Evolutionary conservation across 2,888 invertebrate species (phyloP), one percentile per base, ranked within the genome.

Genomic region (Ectemnius continuus): DNA sequence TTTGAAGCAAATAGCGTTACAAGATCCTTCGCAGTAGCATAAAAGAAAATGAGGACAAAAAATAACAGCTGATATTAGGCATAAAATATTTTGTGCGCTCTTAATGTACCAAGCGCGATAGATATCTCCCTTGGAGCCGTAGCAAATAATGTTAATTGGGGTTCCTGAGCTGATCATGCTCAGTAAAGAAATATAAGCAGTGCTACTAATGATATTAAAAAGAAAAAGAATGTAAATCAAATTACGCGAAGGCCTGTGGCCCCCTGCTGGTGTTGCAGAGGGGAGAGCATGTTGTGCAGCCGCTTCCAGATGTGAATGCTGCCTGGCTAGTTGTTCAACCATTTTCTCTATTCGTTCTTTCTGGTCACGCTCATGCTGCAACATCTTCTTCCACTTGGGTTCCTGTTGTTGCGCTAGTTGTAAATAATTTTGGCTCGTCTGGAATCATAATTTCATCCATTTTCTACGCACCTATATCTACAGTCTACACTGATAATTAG

Each of bases 291-390:
- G 94, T 28, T 94, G 95, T 47, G 97, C 97, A 2, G 97, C 98
- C 91, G 97, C 96, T 92, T 99, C 99, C 80, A 99, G 93, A 85
- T 96, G 96, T 70, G 98, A 98, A 91, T 99, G 99, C 90, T 99
- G 99, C 82, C 97, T 94, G 14, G 99, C 99, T 76, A 99, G 93
- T 87, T 98, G 98, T 90, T 99, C 99, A 16, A 99, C 97, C 92
- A 99, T 97, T 88, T 98, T 98, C 88, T 98, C 98, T 78, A 98
- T 92, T 61, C 97, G 94, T 90, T 96, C 94, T 86, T 98, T 95
- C 91, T 99, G 98, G 82, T 99, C 98, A 23, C 98, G 95, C 90
- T 99, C 99, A 91, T 98, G 97, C 84, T 98, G 97, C 78, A 99
- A 92, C 90, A 97, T 94, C 83, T 97, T 96, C 82, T 96, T 96